Conservation (phyloP, 2,797 vertebrate genomes). For the Sciurus vulgaris region DNA sequence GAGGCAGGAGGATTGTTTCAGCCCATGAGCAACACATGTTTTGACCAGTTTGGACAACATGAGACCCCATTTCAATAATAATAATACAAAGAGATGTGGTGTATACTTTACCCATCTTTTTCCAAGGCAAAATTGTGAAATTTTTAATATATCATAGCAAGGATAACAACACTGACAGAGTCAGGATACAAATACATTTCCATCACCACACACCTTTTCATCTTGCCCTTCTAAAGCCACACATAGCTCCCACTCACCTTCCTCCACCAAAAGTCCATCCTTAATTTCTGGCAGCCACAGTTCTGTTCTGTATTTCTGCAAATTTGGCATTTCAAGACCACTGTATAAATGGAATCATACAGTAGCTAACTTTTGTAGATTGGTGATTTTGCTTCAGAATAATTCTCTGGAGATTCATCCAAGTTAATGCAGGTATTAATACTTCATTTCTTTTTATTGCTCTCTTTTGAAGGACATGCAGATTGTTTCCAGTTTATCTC, state of each 20-base stretch:
- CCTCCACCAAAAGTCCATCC: background rate
- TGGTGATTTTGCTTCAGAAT: background rate
- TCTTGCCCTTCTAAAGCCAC: background rate
- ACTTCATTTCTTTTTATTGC: background rate
- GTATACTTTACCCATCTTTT: background rate
- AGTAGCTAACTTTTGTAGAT: background rate
- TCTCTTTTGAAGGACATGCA: background rate
- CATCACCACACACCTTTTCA: background rate
- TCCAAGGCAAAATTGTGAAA: background rate
- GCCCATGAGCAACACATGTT: background rate
- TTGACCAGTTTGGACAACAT: background rate
- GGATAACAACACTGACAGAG: background rate
- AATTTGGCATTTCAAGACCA: constrained; percentile 15
- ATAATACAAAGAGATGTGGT: background rate
- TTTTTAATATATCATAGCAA: background rate
- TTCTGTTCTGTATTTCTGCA: background rate
- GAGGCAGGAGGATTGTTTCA: background rate
- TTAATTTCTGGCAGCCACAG: background rate
- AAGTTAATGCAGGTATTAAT: background rate
- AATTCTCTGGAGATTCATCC: constrained; percentile 7
- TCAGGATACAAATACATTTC: background rate
- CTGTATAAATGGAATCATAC: background rate
- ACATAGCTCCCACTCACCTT: background rate
- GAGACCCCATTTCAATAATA: background rate
- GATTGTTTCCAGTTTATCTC: background rate